Evolutionary conservation across 1,140 invertebrate genomes (phyloP).

Genomic region (Tetranychus urticae): DNA sequence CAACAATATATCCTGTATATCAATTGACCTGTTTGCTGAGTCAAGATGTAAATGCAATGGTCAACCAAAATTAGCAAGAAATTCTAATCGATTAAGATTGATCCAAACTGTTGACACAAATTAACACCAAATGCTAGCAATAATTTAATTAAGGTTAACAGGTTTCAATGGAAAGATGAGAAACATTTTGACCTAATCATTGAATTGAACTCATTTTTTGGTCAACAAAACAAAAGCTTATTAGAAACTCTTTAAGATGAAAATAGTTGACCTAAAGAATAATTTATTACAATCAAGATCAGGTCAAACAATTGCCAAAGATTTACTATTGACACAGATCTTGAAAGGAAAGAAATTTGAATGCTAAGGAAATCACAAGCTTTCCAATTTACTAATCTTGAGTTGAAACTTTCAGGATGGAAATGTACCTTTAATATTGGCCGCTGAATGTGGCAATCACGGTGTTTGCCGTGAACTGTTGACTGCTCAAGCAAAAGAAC

Average conservation of each 20-base stretch:
- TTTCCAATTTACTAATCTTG: conserved; percentile 10
- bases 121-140: neutral
- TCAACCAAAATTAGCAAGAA: too few relatives aligned
- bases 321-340: neutral
- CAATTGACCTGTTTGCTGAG: too few relatives aligned
- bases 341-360: neutral
- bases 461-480: conserved; percentile 74
- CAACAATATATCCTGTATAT: too few relatives aligned
- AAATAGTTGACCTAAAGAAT: too few relatives aligned
- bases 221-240: too few relatives aligned
- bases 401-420: conserved; percentile 36
- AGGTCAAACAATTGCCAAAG: neutral
- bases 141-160: neutral
- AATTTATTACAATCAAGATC: too few relatives aligned
- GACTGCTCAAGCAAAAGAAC: conserved; percentile 39
- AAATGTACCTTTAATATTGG: conserved; percentile 70
- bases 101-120: too few relatives aligned
- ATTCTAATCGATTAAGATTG: too few relatives aligned
- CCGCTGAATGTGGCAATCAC: conserved; percentile 75
- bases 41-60: too few relatives aligned
- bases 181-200: neutral
- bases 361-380: neutral
- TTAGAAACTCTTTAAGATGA: too few relatives aligned
- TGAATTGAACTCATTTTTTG: too few relatives aligned
- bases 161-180: neutral